Percentiles rank a stretch among this genome's conserved stretches.
Conservation (phyloP, 2,888 invertebrate genomes). For the Ochropleura plecta region DNA sequence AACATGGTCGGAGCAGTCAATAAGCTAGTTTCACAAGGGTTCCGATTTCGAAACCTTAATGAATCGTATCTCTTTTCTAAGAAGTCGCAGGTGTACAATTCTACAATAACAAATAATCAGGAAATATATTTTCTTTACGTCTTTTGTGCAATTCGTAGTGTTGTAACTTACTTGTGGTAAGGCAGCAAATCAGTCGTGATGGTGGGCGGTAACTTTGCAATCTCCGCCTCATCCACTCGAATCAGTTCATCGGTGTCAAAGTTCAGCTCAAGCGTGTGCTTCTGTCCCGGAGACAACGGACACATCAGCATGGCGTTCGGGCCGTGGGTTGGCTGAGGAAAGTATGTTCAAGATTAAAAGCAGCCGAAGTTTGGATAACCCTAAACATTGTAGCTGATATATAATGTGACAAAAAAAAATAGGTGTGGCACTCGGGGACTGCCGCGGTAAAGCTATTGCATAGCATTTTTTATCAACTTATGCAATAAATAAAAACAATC, state of each 20-base stretch:
- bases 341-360: not conserved
- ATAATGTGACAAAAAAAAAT: not conserved
- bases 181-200: constrained; percentile 76
- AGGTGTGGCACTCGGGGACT: too few relatives aligned
- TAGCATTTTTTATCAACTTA: too few relatives aligned
- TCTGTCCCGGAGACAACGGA: constrained; percentile 21
- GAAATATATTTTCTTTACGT: not conserved
- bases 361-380: too few relatives aligned
- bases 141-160: not conserved
- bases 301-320: constrained; percentile 78
- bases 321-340: constrained; percentile 78
- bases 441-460: too few relatives aligned
- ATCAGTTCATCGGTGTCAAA: constrained; percentile 52
- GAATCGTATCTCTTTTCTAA: not conserved
- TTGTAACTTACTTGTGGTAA: constrained; percentile 75
- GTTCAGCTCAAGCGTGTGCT: constrained; percentile 49
- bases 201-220: constrained; percentile 69
- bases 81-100: not conserved
- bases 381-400: too few relatives aligned
- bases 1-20: too few relatives aligned
- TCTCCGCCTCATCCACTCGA: constrained; percentile 72
- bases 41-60: not conserved
- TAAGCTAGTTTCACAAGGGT: not conserved
- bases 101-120: not conserved
- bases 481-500: too few relatives aligned